Conservation (phyloP, 1,140 invertebrate species). For the Phocides pigmalion region DNA sequence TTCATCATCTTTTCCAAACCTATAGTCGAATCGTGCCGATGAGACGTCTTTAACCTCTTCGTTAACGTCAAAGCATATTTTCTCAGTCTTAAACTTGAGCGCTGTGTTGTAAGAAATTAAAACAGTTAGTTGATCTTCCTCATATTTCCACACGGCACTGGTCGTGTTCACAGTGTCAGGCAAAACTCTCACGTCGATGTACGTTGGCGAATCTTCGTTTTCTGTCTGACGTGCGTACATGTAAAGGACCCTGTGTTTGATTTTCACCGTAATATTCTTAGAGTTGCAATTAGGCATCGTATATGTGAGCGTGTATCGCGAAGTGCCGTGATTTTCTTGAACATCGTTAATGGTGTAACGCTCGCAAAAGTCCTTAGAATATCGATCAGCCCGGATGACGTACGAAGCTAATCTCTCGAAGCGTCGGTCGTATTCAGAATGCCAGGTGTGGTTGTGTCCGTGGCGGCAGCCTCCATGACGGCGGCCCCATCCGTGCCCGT, state of each 20-base stretch:
- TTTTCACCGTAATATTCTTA: slow-evolving; percentile 24
- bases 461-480: not conserved
- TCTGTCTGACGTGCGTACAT: slow-evolving; percentile 18
- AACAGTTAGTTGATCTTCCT: slow-evolving; percentile 3
- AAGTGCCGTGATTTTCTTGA: not conserved
- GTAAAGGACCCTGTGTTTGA: slow-evolving; percentile 28
- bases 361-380: not conserved
- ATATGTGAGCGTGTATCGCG: slow-evolving; percentile 8
- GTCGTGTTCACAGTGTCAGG: slow-evolving; percentile 5
- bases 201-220: not conserved
- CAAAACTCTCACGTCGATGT: slow-evolving; percentile 17
- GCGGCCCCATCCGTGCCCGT: too few relatives aligned
- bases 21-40: not conserved
- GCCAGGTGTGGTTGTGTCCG: not conserved
- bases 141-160: slow-evolving; percentile 1
- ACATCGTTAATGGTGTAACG: not conserved
- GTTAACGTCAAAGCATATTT: slow-evolving; percentile 8
- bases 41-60: not conserved
- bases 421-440: not conserved
- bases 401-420: not conserved
- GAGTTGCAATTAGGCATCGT: slow-evolving; percentile 10
- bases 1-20: not conserved
- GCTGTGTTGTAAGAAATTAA: slow-evolving; percentile 6
- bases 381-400: slow-evolving; percentile 6
- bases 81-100: not conserved